Evolutionary conservation across 1,140 invertebrate genomes (phyloP).

Genomic region (Caenorhabditis inopinata): DNA sequence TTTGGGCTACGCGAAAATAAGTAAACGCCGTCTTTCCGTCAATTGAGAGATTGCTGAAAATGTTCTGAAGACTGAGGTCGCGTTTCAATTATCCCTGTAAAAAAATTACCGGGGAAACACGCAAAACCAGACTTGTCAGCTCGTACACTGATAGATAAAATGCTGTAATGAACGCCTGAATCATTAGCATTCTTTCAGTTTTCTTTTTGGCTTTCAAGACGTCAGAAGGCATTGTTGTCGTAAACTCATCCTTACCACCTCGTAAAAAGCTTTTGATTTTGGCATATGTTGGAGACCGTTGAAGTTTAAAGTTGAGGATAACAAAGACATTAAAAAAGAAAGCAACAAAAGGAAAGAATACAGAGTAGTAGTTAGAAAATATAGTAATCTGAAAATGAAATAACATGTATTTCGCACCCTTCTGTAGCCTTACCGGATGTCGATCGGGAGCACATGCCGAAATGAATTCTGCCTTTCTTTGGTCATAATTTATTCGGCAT

Average conservation of each 20-base stretch:
- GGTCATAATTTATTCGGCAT: conserved; percentile 7
- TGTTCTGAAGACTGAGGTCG: not conserved
- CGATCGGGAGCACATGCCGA: not conserved
- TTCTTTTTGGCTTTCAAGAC: conserved; percentile 10
- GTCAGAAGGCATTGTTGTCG: not conserved
- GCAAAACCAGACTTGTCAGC: not conserved
- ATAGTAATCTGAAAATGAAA: not conserved
- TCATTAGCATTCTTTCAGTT: conserved; percentile 1
- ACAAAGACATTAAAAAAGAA: conserved; percentile 10
- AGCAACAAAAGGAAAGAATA: not conserved
- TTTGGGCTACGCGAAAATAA: not conserved
- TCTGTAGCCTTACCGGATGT: not conserved
- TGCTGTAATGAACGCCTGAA: conserved; percentile 4
- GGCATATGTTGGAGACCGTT: not conserved
- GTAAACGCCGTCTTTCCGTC: conserved; percentile 10
- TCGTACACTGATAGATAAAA: conserved; percentile 6
- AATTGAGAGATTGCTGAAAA: not conserved
- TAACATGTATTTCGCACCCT: too few species aligned
- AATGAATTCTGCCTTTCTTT: not conserved
- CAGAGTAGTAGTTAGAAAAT: conserved; percentile 6
- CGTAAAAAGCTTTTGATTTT: not conserved
- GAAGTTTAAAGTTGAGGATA: conserved; percentile 11
- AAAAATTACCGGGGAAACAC: not conserved
- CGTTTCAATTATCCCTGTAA: too few species aligned
- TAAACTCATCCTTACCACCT: not conserved